phyloP scores from a whole-genome alignment of 2,888 invertebrate species.

The Apoderus coryli region DNA sequence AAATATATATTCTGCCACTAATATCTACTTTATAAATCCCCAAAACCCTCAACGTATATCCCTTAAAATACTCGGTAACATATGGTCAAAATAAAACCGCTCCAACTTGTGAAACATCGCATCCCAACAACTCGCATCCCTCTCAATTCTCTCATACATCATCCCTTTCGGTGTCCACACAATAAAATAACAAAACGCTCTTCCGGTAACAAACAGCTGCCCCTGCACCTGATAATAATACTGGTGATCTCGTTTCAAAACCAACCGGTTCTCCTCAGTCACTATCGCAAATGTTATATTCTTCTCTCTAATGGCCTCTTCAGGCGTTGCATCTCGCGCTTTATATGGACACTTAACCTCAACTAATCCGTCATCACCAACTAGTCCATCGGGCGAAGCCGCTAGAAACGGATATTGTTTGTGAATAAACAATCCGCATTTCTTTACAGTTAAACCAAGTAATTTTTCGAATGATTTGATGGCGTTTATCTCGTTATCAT shows the following conservation, averaged over 20 bases:
- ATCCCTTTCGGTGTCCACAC: slow-evolving; percentile 21
- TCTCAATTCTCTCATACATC: slow-evolving; percentile 17
- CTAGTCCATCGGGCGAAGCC: slow-evolving; percentile 21
- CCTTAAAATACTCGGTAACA: slow-evolving; percentile 18
- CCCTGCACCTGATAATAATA: slow-evolving; percentile 24
- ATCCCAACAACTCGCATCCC: slow-evolving; percentile 18
- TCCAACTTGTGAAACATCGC: slow-evolving; percentile 20
- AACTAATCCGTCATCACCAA: slow-evolving; percentile 17
- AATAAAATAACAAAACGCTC: slow-evolving; percentile 19
- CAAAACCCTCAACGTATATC: slow-evolving; percentile 11
- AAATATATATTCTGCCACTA: no score
- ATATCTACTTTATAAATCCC: no score
- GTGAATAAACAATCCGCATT: slow-evolving; percentile 20
- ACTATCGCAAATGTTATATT: slow-evolving; percentile 17
- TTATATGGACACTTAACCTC: slow-evolving; percentile 23
- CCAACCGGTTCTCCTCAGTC: slow-evolving; percentile 14
- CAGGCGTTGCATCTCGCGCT: slow-evolving; percentile 16
- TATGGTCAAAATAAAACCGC: slow-evolving; percentile 20
- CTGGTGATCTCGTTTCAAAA: slow-evolving; percentile 17
- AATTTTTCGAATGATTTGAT: slow-evolving; percentile 17
- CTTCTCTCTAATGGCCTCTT: slow-evolving; percentile 17
- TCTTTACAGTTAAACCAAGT: slow-evolving; percentile 14
- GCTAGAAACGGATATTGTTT: slow-evolving; percentile 19
- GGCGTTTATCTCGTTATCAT: slow-evolving; percentile 19
- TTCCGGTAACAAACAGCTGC: slow-evolving; percentile 19